Evolutionary conservation across 2,888 invertebrate species (phyloP), one percentile per base, ranked within the genome.

Genomic region (Euproctis similis): DNA sequence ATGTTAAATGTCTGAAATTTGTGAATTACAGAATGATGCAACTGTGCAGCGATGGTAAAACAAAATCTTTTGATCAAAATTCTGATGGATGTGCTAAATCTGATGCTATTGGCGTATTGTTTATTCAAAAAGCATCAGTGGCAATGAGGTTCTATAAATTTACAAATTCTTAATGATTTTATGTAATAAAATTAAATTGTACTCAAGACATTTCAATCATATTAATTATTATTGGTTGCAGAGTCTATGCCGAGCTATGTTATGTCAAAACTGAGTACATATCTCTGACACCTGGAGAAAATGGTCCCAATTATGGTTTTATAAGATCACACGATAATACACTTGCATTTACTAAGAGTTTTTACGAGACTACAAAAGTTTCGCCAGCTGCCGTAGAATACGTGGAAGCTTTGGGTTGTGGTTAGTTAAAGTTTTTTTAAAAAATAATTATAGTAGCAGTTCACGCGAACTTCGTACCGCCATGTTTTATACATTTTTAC

Each of bases 321-420:
- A 14, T 31, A n/a, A n/a, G n/a, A n/a, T n/a, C n/a, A n/a, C n/a
- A n/a, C n/a, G n/a, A n/a, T n/a, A n/a, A n/a, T n/a, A n/a, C n/a
- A n/a, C n/a, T n/a, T n/a, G n/a, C n/a, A 1, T 46, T 40, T 9
- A 30, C 89, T 1, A 64, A 65, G 1, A 82, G 84, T 24, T 87
- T 89, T 38, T 89, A 89, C 38, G 53, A 81, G 2, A 87, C 89
- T 57, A 87, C 89, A 12, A 75, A 86, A 16, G 59, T 95, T 3
- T 78, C 88, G 27, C 93, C 94, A 0, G 59, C 72, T 5, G 72
- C 80, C 1, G 86, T 96, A 7, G 87, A 88, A 37, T 96, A 90
- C 59, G 85, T 96, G 1, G 96, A 96, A 73, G 93, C 94, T 18
- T 94, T 94, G 51, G 91, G 92, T 36, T 90, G 91, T 36, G 92